These are phyloP conservation scores for Triplophysa siluroides DNA, from an alignment of 2,113 vertebrate species.

Conservation along the genomic window DNA sequence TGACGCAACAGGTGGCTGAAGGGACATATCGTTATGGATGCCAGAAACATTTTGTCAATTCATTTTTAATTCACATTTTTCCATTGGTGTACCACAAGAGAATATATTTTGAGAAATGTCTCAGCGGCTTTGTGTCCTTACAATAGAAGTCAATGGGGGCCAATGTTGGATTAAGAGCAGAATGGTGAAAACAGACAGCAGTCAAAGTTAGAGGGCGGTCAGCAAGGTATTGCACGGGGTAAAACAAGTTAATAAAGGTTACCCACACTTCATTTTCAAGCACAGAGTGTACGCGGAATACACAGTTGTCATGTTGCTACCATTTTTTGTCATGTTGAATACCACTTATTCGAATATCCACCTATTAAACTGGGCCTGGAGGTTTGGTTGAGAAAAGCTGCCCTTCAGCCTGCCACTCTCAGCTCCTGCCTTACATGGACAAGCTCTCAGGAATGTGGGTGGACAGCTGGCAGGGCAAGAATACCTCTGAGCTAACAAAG, in stretches of 20 bases:
- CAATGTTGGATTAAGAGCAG: no score
- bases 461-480: slow-evolving; percentile 67
- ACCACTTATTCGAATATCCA: slow-evolving; percentile 7
- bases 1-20: background rate
- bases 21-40: background rate
- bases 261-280: no score
- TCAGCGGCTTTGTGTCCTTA: no score
- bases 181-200: no score
- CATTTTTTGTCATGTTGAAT: background rate
- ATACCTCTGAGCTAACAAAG: slow-evolving; percentile 61
- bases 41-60: background rate
- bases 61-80: no score
- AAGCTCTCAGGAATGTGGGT: slow-evolving; percentile 66
- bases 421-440: slow-evolving; percentile 65
- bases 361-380: background rate
- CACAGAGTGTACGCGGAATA: background rate
- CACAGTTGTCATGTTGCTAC: background rate
- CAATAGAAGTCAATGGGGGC: no score
- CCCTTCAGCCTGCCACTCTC: slow-evolving; percentile 37
- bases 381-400: slow-evolving; percentile 17
- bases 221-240: no score
- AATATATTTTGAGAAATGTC: no score
- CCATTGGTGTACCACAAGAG: no score
- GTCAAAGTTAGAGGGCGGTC: no score
- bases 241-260: no score